Percentiles rank a stretch among this genome's conserved stretches.
Conservation (phyloP, 2,797 vertebrate species). For the Picus viridis region DNA sequence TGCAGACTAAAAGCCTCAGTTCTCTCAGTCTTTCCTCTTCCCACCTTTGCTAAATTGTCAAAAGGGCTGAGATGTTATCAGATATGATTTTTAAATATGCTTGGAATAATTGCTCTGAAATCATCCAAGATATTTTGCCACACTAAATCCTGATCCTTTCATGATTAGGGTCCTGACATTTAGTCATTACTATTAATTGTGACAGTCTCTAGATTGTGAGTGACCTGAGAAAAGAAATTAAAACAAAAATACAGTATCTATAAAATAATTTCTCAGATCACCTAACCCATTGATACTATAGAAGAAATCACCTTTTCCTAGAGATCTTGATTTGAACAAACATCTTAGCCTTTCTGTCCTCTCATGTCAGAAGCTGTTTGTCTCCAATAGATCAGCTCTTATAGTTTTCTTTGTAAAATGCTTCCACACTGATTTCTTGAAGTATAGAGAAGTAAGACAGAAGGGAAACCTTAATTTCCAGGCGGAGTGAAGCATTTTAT, state of each 20-base stretch:
- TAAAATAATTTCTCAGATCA: not conserved
- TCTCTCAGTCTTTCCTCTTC: no score
- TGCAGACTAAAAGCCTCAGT: no score
- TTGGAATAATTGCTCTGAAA: not conserved
- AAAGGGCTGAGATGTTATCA: not conserved
- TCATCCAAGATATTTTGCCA: not conserved
- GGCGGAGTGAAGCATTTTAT: not conserved
- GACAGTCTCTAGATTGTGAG: not conserved
- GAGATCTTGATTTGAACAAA: not conserved
- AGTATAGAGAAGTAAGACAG: not conserved
- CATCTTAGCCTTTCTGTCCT: not conserved
- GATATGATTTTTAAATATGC: not conserved
- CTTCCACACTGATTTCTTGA: not conserved
- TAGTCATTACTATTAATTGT: not conserved
- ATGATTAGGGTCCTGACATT: not conserved
- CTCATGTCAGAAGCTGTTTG: not conserved
- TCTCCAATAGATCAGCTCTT: not conserved
- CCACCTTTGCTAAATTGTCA: not conserved
- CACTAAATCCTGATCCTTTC: not conserved
- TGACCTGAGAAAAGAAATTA: not conserved
- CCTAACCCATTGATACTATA: not conserved
- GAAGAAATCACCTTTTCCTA: not conserved
- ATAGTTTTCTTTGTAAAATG: not conserved
- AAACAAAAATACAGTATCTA: not conserved
- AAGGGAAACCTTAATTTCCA: not conserved